phyloP scores from a whole-genome alignment of 1,140 invertebrate species.

The Leptinotarsa undecemlineata region DNA sequence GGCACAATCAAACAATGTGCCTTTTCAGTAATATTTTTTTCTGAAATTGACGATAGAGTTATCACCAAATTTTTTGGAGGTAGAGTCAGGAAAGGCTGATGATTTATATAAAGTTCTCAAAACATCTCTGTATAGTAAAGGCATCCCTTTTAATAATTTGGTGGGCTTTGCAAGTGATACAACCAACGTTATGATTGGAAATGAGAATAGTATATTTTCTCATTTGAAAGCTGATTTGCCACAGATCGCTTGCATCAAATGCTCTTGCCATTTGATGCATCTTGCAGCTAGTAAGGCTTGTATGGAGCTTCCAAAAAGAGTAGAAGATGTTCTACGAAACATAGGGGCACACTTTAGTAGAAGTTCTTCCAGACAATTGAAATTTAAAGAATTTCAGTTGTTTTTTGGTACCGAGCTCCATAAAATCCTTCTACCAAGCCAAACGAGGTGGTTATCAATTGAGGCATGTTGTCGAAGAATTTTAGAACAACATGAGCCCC shows the following conservation, averaged over 20 bases:
- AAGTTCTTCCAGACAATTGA: constrained; percentile 17
- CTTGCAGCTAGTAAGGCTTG: constrained; percentile 25
- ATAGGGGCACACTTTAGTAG: constrained; percentile 43
- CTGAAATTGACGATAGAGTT: background rate
- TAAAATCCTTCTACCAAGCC: constrained; percentile 24
- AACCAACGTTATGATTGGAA: constrained; percentile 26
- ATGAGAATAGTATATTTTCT: constrained; percentile 41
- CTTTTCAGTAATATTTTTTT: constrained; percentile 19
- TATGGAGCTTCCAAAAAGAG: constrained; percentile 22
- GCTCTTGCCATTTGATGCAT: constrained; percentile 34
- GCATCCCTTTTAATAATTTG: constrained; percentile 42
- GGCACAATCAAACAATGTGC: constrained; percentile 28
- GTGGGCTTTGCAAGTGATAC: constrained; percentile 36
- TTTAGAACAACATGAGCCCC: constrained; percentile 24
- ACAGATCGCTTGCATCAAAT: constrained; percentile 25
- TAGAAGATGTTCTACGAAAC: constrained; percentile 38
- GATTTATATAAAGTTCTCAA: constrained; percentile 32
- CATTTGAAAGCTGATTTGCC: constrained; percentile 23
- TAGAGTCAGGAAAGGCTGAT: constrained; percentile 30
- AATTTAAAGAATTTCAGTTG: constrained; percentile 28
- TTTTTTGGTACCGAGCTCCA: constrained; percentile 23
- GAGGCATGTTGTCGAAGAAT: constrained; percentile 19
- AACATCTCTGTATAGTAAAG: constrained; percentile 25
- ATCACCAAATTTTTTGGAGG: constrained; percentile 29
- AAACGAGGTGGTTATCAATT: constrained; percentile 27